These are phyloP conservation scores for Ptilorrhoa leucosticta DNA, from an alignment of 2,113 vertebrate species.

Conservation along the genomic window DNA sequence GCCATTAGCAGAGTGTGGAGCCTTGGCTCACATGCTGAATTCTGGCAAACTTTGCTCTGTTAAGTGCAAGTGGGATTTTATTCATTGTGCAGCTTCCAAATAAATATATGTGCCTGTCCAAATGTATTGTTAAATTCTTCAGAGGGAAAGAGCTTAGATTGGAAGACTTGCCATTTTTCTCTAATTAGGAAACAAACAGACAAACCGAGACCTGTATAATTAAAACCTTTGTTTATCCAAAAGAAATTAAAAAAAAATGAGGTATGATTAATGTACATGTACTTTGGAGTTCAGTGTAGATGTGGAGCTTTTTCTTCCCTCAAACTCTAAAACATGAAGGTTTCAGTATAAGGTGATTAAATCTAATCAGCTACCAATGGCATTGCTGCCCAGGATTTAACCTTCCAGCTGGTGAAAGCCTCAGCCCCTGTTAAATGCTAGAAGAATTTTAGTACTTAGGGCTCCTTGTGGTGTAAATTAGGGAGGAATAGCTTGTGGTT, in stretches of 20 bases:
- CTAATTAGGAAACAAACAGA: constrained; percentile 70
- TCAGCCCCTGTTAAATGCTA: not conserved
- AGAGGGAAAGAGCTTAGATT: constrained; percentile 53
- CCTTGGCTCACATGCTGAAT: constrained; percentile 39
- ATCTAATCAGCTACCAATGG: not conserved
- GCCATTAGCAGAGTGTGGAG: constrained; percentile 53
- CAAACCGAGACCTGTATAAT: constrained; percentile 57
- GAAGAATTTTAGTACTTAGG: not conserved
- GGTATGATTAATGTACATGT: constrained; percentile 41
- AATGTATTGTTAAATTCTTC: constrained; percentile 63
- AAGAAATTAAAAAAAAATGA: constrained; percentile 18
- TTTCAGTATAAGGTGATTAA: not conserved
- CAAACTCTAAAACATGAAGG: not conserved
- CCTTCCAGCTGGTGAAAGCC: not conserved
- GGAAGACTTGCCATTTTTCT: constrained; percentile 68
- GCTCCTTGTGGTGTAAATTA: not conserved
- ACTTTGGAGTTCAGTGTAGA: not conserved
- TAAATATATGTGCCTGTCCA: constrained; percentile 65
- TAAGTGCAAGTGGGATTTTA: constrained; percentile 66
- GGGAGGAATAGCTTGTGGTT: not conserved
- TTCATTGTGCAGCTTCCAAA: constrained; percentile 60
- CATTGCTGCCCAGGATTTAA: not conserved
- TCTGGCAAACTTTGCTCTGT: constrained; percentile 59
- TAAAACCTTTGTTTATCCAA: constrained; percentile 69
- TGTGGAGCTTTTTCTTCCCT: constrained; percentile 12